Conservation (phyloP, 1,140 invertebrate genomes). For the Solenopsis fugax region DNA sequence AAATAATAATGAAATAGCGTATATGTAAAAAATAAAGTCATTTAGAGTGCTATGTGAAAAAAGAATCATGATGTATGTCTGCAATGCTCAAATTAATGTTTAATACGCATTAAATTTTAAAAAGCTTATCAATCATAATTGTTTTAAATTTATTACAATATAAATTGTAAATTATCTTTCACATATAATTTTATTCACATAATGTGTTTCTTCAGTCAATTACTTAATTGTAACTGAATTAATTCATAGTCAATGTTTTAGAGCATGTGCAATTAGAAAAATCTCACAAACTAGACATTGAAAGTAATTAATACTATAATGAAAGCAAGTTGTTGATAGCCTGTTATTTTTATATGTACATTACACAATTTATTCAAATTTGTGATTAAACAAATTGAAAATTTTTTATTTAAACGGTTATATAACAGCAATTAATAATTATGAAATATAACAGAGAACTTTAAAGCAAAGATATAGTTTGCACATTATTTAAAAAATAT, state of each 20-base stretch:
- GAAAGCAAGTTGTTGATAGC: not conserved
- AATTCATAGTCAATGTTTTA: not conserved
- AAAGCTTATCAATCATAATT: not conserved
- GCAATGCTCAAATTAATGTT: conserved; percentile 15
- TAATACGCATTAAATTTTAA: conserved; percentile 15
- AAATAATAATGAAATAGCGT: not conserved
- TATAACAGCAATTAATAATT: not conserved
- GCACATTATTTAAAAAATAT: conserved; percentile 1
- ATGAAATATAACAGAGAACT: not conserved
- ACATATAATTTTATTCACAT: not conserved
- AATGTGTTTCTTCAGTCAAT: not conserved
- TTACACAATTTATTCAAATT: conserved; percentile 18
- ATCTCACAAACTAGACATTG: not conserved
- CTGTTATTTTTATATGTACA: not conserved
- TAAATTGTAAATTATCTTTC: not conserved
- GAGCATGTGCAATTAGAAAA: not conserved
- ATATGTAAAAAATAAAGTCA: not conserved
- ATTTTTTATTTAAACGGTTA: not conserved
- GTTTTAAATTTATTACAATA: not conserved
- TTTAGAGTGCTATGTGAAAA: not conserved
- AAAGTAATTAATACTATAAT: conserved; percentile 17
- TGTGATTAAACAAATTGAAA: not conserved
- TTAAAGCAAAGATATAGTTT: not conserved
- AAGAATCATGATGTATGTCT: not conserved
- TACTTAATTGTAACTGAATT: not conserved